Evolutionary conservation across 2,888 invertebrate genomes (phyloP), one percentile per base, ranked within the genome.

Genomic region (Polymixis lichenea): DNA sequence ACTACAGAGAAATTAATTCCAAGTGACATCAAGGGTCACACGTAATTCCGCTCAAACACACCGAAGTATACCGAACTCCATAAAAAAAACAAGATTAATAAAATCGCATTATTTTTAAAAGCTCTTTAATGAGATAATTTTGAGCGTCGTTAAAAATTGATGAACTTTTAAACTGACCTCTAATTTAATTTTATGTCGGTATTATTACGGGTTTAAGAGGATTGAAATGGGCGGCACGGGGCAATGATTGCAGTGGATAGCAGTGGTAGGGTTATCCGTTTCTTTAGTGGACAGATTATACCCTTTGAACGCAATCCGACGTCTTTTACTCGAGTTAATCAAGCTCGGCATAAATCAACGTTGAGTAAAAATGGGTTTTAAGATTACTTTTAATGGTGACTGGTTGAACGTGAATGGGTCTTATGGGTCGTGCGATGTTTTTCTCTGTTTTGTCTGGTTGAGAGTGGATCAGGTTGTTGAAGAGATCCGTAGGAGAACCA

Each of bases 161-260:
- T 92, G 91, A 92, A 90, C 88, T 89, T 89, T 88, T 89, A 91
- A 55, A 90, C 86, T 82, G 79, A 87, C 78, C 79, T 70, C 87
- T 92, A 92, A 94, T 94, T 38, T 91, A 89, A 91, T 90, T 90
- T 91, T 88, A 91, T 86, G 88, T 80, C 83, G 85, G 79, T 80
- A 79, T 88, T 85, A 84, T 86, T 87, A 89, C 82, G 79, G 82
- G 84, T 83, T 82, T 84, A 86, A 75, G 83, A 78, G 82, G 70
- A 89, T 89, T 88, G 89, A 85, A 90, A 90, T 91, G 90, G 92
- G 92, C 90, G 93, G 90, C 85, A 88, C 90, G 88, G 77, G 88
- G 75, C 81, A 82, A 70, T 91, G 91, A 92, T 92, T 91, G 91
- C 77, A 82, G 85, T 82, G 55, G 51, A 58, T 56, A 53, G 60